A percentile compares a stretch with the other conserved stretches of the same genome.
These are phyloP conservation scores for Parasteatoda tepidariorum DNA, from an alignment of 1,140 invertebrate genomes.

Conservation along the genomic window DNA sequence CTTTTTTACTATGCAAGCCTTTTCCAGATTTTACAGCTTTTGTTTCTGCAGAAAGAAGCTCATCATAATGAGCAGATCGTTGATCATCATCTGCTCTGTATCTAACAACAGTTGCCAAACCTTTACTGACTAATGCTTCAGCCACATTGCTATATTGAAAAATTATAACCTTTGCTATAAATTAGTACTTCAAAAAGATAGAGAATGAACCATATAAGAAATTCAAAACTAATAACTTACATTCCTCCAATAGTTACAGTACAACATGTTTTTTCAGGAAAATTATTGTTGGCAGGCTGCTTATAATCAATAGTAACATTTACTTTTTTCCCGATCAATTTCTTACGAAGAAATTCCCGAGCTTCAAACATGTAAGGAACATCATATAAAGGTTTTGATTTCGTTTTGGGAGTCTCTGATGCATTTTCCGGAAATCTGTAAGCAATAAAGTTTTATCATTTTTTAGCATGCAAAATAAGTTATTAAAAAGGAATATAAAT, in stretches of 20 bases:
- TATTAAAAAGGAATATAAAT: background rate
- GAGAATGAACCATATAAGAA: background rate
- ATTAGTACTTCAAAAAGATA: no score
- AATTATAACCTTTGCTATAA: no score
- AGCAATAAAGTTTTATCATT: background rate
- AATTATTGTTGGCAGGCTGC: slow-evolving; percentile 91
- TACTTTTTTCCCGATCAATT: slow-evolving; percentile 93
- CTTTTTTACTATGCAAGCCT: slow-evolving; percentile 88
- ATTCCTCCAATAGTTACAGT: slow-evolving; percentile 78
- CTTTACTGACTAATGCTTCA: slow-evolving; percentile 92
- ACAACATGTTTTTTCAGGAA: slow-evolving; percentile 95
- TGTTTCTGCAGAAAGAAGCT: slow-evolving; percentile 90
- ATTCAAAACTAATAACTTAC: background rate
- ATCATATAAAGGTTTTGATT: slow-evolving; percentile 90
- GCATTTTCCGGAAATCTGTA: slow-evolving; percentile 51
- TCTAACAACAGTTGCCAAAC: slow-evolving; percentile 89
- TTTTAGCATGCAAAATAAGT: background rate
- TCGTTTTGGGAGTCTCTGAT: slow-evolving; percentile 68
- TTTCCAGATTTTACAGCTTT: slow-evolving; percentile 89
- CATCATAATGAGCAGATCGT: slow-evolving; percentile 92
- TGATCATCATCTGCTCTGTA: slow-evolving; percentile 97
- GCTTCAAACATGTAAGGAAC: slow-evolving; percentile 99
- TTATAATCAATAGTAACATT: slow-evolving; percentile 95
- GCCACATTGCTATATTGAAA: slow-evolving; percentile 85
- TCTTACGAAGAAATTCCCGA: slow-evolving; percentile 95